Percentiles rank a stretch among this genome's conserved stretches.
phyloP scores from a whole-genome alignment of 2,888 invertebrate species.

The Ectemnius lituratus region DNA sequence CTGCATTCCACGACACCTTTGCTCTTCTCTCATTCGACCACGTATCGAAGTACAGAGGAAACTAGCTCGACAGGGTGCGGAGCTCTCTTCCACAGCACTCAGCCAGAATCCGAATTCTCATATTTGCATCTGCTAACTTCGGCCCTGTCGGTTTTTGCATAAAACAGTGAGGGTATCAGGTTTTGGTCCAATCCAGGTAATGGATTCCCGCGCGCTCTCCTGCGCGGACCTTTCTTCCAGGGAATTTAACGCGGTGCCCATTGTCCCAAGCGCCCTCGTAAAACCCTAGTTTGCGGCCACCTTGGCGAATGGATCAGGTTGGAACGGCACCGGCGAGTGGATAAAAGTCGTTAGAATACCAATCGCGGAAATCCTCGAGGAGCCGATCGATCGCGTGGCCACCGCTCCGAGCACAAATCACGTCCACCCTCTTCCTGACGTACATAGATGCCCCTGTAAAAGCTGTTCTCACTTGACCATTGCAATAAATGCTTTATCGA shows the following conservation, averaged over 20 bases:
- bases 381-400: constrained; percentile 9
- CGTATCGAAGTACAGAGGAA: not conserved
- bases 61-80: not conserved
- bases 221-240: constrained; percentile 50
- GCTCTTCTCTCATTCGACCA: not conserved
- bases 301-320: constrained; percentile 49
- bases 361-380: constrained; percentile 57
- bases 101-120: constrained; percentile 35
- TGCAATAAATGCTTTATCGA: too few relatives aligned
- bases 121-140: constrained; percentile 49
- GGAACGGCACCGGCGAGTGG: constrained; percentile 46
- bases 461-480: constrained; percentile 8
- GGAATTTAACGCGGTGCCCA: constrained; percentile 57
- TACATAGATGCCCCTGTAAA: constrained; percentile 44
- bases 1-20: not conserved
- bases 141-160: constrained; percentile 48
- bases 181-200: constrained; percentile 54
- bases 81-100: constrained; percentile 7
- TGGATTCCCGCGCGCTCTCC: constrained; percentile 38
- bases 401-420: constrained; percentile 44
- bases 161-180: constrained; percentile 50
- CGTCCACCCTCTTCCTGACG: constrained; percentile 29
- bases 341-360: constrained; percentile 58
- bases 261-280: constrained; percentile 54
- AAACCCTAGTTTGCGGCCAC: constrained; percentile 60